phyloP scores from a whole-genome alignment of 2,797 vertebrate species.

The Rhinogobio ventralis region DNA sequence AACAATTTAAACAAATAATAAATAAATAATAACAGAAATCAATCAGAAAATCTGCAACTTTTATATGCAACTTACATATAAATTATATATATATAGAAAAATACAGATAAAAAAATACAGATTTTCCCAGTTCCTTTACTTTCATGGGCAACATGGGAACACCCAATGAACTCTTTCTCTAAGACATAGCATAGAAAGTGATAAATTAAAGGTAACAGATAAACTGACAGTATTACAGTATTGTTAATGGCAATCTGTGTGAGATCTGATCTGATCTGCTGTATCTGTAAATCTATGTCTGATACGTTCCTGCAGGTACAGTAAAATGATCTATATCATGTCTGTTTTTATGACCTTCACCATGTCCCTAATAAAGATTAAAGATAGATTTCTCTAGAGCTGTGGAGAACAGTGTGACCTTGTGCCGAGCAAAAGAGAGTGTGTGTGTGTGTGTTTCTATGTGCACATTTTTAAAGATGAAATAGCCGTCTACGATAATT shows the following conservation, averaged over 20 bases:
- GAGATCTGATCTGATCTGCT: neutral
- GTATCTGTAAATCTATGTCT: conserved; percentile 3
- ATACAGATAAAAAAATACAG: too few relatives aligned
- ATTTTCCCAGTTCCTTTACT: neutral
- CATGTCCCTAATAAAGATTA: conserved; percentile 34
- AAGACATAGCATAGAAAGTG: neutral
- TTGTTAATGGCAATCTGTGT: conserved; percentile 1
- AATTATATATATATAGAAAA: too few relatives aligned
- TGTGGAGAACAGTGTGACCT: conserved; percentile 29
- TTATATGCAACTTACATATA: too few relatives aligned
- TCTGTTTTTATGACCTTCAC: conserved; percentile 39
- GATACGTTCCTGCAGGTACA: conserved; percentile 53
- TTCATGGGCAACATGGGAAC: neutral
- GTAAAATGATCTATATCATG: conserved; percentile 31
- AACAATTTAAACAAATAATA: neutral
- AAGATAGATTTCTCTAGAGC: conserved; percentile 46
- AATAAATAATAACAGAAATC: too few relatives aligned
- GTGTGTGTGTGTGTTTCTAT: neutral
- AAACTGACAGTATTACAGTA: neutral
- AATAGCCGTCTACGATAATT: neutral
- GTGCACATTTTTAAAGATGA: neutral
- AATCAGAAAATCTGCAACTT: too few relatives aligned
- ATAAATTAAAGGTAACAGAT: neutral
- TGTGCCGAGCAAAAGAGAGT: neutral
- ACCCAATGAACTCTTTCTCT: neutral